Evolutionary conservation across 1,140 invertebrate species (phyloP), one percentile per base, ranked within the genome.

Genomic region (Scaptodrosophila lebanonensis): DNA sequence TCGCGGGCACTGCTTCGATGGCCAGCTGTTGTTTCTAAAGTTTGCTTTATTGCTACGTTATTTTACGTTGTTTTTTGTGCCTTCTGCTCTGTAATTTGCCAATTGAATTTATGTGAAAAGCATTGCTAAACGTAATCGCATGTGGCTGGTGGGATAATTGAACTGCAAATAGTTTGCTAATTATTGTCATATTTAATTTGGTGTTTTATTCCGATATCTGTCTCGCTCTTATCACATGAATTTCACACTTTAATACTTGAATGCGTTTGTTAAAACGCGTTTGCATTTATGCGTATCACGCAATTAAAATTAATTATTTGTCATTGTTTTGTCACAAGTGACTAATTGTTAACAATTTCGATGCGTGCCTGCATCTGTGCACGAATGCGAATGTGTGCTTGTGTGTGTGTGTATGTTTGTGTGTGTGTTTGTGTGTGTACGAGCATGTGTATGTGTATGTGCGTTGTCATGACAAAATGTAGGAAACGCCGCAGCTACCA

Each of bases 281-380:
- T 47, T 16, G 52, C 53, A 51, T 22, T 15, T 50, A 67, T 67
- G 56, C 63, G 43, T 61, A 49, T 29, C 56, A 36, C 44, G 67
- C 48, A 67, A 60, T 67, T 54, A 54, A 58, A 66, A 75, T 57
- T 59, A 79, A 79, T 79, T 82, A 75, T 66, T 57, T 66, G 47
- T 48, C 66, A 79, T 79, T 79, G 75, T 79, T 54, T 44, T 61
- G 33, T 27, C 33, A 59, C 51, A 63, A 67, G 69, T 60, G 61
- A 70, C 70, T 83, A 70, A 82, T 82, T 82, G 75, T 82, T 82
- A 67, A 75, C 71, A 82, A 64, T 69, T 79, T 63, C 35, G 3
- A 25, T 25, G 8, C 8, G 22, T n/a, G n/a, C 3, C 22, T 25
- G 8, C 8, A 25, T n/a, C n/a, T n/a, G n/a, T n/a, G n/a, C n/a